Evolutionary conservation across 2,113 vertebrate genomes (phyloP).

Genomic region (Zosterops lateralis): DNA sequence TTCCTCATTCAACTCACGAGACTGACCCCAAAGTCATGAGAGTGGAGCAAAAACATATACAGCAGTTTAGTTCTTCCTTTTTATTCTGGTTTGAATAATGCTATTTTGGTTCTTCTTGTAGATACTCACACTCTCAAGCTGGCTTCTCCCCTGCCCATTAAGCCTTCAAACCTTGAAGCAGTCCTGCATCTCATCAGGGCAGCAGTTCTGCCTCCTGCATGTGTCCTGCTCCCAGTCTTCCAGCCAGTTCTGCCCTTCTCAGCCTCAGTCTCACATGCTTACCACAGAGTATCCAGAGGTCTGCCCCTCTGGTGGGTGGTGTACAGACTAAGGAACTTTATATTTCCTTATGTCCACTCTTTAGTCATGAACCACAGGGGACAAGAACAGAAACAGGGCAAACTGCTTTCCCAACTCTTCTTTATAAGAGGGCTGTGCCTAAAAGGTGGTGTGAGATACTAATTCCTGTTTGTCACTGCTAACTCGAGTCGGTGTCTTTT

Average conservation of each 20-base stretch:
- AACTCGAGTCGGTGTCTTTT: background rate
- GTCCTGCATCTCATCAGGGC: background rate
- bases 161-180: background rate
- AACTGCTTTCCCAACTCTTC: background rate
- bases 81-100: background rate
- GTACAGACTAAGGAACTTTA: background rate
- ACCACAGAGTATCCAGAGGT: background rate
- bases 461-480: background rate
- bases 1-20: background rate
- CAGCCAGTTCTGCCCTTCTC: background rate
- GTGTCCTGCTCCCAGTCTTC: background rate
- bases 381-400: background rate
- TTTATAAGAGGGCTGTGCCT: background rate
- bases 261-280: background rate
- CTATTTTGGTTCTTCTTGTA: background rate
- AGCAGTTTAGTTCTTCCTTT: background rate
- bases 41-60: background rate
- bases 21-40: background rate
- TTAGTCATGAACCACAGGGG: background rate
- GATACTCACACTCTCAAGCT: background rate
- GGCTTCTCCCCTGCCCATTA: background rate
- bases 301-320: background rate
- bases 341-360: background rate
- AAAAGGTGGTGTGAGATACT: background rate
- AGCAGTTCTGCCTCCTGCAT: background rate